Conservation (phyloP, 2,113 vertebrate genomes). For the Oreotrochilus melanogaster region DNA sequence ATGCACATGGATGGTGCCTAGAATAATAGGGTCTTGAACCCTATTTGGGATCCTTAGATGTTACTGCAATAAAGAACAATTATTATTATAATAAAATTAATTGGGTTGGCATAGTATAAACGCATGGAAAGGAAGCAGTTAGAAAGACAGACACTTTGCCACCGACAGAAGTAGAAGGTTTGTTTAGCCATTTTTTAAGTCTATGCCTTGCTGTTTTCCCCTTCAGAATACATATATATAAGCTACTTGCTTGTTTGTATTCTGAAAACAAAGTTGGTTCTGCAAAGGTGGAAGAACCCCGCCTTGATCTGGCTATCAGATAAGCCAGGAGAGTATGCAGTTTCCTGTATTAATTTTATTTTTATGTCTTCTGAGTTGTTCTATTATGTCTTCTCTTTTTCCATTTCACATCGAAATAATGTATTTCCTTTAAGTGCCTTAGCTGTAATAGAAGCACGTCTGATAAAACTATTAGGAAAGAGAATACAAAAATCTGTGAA, state of each 20-base stretch:
- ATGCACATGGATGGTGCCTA: conserved; percentile 28
- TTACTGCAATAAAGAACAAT: conserved; percentile 58
- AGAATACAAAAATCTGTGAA: conserved; percentile 61
- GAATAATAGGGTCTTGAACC: conserved; percentile 58
- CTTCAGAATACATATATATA: not conserved
- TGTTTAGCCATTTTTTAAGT: conserved; percentile 28
- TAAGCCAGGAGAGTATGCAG: not conserved
- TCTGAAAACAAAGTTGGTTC: conserved; percentile 16
- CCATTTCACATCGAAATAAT: conserved; percentile 57
- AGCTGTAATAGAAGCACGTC: conserved; percentile 24
- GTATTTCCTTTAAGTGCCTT: conserved; percentile 41
- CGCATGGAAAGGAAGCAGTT: not conserved
- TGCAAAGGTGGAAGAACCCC: not conserved
- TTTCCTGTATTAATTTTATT: conserved; percentile 24
- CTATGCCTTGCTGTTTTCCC: not conserved
- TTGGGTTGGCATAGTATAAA: not conserved
- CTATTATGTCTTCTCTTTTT: not conserved
- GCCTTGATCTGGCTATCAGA: conserved; percentile 1
- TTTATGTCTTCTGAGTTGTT: conserved; percentile 3
- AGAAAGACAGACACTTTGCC: not conserved
- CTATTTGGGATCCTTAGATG: conserved; percentile 44
- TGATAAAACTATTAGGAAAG: conserved; percentile 60
- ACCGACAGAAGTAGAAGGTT: not conserved
- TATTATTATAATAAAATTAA: conserved; percentile 64
- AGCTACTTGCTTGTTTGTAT: not conserved